A percentile compares a stretch with the other conserved stretches of the same genome.
These are phyloP conservation scores for Brachionus rotundiformis DNA, from an alignment of 1,140 invertebrate species.

Conservation along the genomic window DNA sequence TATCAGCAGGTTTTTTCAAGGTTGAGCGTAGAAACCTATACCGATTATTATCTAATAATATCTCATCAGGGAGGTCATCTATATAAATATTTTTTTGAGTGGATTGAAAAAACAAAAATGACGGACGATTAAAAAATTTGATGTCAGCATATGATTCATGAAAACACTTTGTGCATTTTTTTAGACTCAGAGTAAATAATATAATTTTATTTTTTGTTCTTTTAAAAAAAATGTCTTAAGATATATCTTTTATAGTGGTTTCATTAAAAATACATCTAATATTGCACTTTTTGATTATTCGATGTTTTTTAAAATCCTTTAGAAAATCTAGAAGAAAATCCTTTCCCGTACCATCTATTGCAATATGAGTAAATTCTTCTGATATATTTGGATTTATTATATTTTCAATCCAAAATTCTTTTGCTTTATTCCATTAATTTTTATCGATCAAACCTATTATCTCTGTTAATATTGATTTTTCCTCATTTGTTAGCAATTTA, in stretches of 20 bases:
- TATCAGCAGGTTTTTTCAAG: no score
- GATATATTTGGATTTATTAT: neutral
- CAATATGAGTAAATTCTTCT: neutral
- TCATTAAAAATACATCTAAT: neutral
- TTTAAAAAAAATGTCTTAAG: neutral
- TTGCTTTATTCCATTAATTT: constrained; percentile 20
- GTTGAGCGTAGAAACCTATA: no score
- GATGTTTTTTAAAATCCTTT: neutral
- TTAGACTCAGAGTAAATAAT: neutral
- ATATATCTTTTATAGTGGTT: neutral
- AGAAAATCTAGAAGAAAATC: neutral
- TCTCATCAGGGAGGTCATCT: neutral
- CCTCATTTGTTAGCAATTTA: neutral
- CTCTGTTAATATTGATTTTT: neutral
- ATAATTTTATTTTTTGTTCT: neutral
- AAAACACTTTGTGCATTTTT: no score
- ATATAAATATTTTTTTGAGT: neutral
- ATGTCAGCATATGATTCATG: no score
- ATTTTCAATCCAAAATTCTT: neutral
- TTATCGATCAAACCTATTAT: neutral
- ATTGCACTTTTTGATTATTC: neutral
- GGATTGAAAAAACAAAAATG: neutral
- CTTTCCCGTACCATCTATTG: neutral
- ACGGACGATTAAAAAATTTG: neutral
- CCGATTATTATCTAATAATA: no score